Conservation (phyloP, 23 tunicate genomes). For the Ascidia mentula region DNA sequence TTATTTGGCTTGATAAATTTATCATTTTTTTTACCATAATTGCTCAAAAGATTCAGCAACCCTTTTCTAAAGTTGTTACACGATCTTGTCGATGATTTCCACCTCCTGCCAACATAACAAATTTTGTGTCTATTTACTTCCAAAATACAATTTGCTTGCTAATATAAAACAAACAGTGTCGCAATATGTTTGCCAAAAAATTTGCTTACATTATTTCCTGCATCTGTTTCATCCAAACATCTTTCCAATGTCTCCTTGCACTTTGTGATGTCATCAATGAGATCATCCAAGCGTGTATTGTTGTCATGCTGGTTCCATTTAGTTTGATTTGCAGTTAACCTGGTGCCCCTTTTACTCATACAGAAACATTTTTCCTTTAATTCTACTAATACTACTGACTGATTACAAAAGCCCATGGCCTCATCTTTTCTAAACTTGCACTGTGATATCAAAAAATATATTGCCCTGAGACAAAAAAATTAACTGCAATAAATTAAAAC, state of each 20-base stretch:
- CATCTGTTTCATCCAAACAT: slow-evolving; percentile 79
- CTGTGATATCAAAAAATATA: no score
- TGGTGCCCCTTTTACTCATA: no score
- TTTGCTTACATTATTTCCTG: slow-evolving; percentile 57
- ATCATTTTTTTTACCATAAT: slow-evolving; percentile 79
- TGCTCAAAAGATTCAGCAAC: slow-evolving; percentile 85
- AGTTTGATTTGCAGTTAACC: slow-evolving; percentile 95
- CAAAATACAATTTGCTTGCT: no score
- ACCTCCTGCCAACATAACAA: slow-evolving; percentile 57
- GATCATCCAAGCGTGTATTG: slow-evolving; percentile 82
- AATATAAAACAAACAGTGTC: no score
- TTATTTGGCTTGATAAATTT: no score
- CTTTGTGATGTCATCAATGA: slow-evolving; percentile 86
- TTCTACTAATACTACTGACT: no score
- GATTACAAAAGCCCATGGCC: no score
- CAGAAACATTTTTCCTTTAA: no score
- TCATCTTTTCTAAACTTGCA: no score
- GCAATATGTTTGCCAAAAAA: slow-evolving; percentile 4
- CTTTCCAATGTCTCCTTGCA: slow-evolving; percentile 84
- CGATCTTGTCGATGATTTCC: slow-evolving; percentile 80
- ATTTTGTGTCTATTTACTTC: no score
- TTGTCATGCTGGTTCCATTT: slow-evolving; percentile 98
- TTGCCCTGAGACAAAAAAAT: no score
- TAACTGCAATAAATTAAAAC: no score
- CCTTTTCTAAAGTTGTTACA: slow-evolving; percentile 72